Evolutionary conservation across 1,140 invertebrate genomes (phyloP).

Genomic region (Drosophila yakuba): DNA sequence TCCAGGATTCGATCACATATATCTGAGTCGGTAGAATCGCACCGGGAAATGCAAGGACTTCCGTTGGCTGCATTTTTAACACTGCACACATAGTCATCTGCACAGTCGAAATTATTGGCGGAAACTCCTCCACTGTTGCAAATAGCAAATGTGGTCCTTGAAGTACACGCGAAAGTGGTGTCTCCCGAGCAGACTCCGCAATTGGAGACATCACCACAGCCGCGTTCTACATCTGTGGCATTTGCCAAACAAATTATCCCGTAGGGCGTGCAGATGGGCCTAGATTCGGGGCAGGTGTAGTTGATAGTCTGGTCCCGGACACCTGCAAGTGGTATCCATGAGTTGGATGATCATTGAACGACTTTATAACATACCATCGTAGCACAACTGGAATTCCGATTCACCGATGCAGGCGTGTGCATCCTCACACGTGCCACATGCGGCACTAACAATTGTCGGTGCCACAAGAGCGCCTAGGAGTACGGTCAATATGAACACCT

Average conservation of each 20-base stretch:
- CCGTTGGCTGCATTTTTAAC: neutral
- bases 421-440: constrained; percentile 46
- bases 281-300: constrained; percentile 25
- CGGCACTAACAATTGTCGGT: constrained; percentile 32
- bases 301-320: constrained; percentile 5
- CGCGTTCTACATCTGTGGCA: neutral
- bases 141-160: constrained; percentile 44
- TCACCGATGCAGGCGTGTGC: constrained; percentile 53
- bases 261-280: constrained; percentile 50
- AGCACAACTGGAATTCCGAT: constrained; percentile 52
- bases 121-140: constrained; percentile 13
- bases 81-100: constrained; percentile 30
- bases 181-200: constrained; percentile 41
- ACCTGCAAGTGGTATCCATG: constrained; percentile 4
- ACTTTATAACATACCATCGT: constrained; percentile 38
- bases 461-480: constrained; percentile 24
- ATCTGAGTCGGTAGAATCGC: constrained; percentile 1
- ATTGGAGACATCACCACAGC: constrained; percentile 52
- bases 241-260: constrained; percentile 34
- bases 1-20: constrained; percentile 51
- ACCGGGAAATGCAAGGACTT: constrained; percentile 42
- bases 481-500: constrained; percentile 28
- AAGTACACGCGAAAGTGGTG: constrained; percentile 57
- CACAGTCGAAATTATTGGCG: constrained; percentile 16
- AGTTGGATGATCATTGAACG: neutral